These are phyloP conservation scores for Alectoris magna DNA, from an alignment of 2,797 vertebrate species.

Conservation along the genomic window DNA sequence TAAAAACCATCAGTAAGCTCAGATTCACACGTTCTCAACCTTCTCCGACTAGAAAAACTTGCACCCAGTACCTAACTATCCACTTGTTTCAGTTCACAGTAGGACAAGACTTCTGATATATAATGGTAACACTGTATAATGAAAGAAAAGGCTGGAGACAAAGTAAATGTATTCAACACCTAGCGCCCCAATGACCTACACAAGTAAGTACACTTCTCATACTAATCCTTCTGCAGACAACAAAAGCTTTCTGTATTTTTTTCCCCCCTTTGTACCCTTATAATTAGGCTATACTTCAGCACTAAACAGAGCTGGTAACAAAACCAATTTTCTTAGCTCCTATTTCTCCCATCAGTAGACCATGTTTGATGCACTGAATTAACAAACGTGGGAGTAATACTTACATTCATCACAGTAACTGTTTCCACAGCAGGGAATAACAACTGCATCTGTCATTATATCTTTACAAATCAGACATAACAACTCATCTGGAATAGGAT, in stretches of 20 bases:
- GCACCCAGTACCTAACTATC: neutral
- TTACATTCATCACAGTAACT: slow-evolving; percentile 99
- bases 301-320: neutral
- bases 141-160: neutral
- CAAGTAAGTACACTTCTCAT: neutral
- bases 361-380: neutral
- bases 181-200: neutral
- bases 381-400: slow-evolving; percentile 45
- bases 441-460: slow-evolving; percentile 93
- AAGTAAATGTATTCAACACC: neutral
- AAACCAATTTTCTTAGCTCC: neutral
- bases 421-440: slow-evolving; percentile 98
- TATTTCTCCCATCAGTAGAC: neutral
- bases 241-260: neutral
- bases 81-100: fast-evolving
- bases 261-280: neutral
- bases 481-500: slow-evolving; percentile 91
- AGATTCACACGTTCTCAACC: neutral
- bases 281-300: neutral
- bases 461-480: slow-evolving; percentile 95
- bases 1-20: neutral
- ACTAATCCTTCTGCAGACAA: neutral
- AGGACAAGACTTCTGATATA: neutral
- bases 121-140: neutral
- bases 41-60: neutral